A percentile compares a stretch with the other conserved stretches of the same genome.
These are phyloP conservation scores for Spilogale gracilis DNA, from an alignment of 2,113 vertebrate genomes.

Conservation along the genomic window DNA sequence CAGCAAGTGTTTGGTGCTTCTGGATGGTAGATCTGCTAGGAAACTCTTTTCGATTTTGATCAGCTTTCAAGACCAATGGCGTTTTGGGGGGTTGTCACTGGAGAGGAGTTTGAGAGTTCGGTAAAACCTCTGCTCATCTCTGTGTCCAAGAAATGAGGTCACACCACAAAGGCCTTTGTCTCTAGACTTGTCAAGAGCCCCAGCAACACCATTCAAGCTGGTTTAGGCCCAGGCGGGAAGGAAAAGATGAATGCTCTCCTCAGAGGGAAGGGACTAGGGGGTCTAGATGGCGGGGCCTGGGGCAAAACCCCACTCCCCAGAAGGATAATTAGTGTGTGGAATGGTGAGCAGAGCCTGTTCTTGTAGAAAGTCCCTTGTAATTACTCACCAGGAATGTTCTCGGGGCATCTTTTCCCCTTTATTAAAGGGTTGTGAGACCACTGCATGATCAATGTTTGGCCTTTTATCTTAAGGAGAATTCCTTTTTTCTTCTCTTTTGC, in stretches of 20 bases:
- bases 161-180: not conserved
- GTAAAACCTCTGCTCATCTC: not conserved
- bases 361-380: slow-evolving; percentile 17
- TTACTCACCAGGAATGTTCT: slow-evolving; percentile 24
- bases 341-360: not conserved
- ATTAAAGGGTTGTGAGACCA: not conserved
- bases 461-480: not conserved
- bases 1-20: not conserved
- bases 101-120: not conserved
- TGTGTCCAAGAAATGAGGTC: not conserved
- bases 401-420: not conserved
- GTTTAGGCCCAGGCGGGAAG: not conserved
- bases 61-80: slow-evolving; percentile 25
- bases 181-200: not conserved
- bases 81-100: not conserved
- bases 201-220: not conserved
- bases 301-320: not conserved
- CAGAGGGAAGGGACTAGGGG: not conserved
- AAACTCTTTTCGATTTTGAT: not conserved
- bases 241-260: not conserved
- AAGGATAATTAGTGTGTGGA: slow-evolving; percentile 33
- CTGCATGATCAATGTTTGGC: not conserved
- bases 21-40: slow-evolving; percentile 12
- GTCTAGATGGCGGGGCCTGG: not conserved
- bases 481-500: not conserved